Evolutionary conservation across 2,113 vertebrate genomes (phyloP).

Genomic region (Neomonachus schauinslandi): DNA sequence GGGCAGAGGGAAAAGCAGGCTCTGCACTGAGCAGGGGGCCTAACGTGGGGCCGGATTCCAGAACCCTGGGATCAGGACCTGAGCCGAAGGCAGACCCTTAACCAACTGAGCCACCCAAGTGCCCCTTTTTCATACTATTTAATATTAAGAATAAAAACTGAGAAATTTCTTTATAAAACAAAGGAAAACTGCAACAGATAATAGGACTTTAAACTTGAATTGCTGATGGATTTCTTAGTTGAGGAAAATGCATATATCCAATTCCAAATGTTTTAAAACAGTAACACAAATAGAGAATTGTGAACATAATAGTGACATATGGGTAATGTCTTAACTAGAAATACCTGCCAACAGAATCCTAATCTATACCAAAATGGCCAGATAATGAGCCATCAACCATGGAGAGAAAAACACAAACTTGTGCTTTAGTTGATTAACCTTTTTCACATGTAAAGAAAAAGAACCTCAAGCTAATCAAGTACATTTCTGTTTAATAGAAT

Average conservation of each 20-base stretch:
- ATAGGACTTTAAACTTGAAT: background rate
- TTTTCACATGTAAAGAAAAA: constrained; percentile 34
- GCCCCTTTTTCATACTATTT: background rate
- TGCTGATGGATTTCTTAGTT: background rate
- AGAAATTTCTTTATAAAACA: background rate
- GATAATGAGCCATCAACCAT: constrained; percentile 9
- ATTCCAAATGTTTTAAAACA: constrained; percentile 11
- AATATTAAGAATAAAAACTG: background rate
- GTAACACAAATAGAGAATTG: background rate
- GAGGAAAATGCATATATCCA: background rate
- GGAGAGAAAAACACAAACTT: background rate
- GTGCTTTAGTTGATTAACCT: constrained; percentile 45
- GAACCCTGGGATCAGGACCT: no score
- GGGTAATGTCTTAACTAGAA: background rate
- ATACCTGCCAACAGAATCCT: background rate
- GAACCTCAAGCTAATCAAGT: constrained; percentile 39
- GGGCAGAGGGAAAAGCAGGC: no score
- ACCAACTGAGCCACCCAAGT: no score
- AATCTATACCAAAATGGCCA: background rate
- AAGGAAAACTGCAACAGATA: background rate
- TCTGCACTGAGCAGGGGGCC: no score
- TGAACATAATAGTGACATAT: background rate
- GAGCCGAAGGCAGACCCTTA: no score
- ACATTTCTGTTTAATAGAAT: background rate
- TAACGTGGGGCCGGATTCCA: no score